Evolutionary conservation across 2,797 vertebrate genomes (phyloP).

Genomic region (Sebastiscus albofasciatus): DNA sequence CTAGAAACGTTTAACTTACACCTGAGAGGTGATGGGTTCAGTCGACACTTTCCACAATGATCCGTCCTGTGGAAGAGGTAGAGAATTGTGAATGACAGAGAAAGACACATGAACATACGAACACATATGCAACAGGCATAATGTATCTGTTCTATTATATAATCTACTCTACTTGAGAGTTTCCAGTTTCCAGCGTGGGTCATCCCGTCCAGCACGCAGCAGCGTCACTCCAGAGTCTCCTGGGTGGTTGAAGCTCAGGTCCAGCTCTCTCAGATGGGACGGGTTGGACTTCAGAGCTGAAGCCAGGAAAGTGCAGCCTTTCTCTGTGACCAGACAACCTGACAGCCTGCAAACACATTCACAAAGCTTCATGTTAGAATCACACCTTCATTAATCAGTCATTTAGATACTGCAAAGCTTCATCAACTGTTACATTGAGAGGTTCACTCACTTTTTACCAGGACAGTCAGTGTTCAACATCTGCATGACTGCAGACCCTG

Average conservation of each 20-base stretch:
- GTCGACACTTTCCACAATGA: conserved; percentile 17
- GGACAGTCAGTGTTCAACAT: background rate
- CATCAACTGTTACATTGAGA: no score
- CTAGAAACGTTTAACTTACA: conserved; percentile 23
- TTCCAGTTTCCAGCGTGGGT: conserved; percentile 5
- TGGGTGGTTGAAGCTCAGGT: conserved; percentile 47
- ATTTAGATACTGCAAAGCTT: no score
- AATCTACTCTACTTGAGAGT: conserved; percentile 15
- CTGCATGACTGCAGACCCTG: background rate
- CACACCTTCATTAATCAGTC: background rate
- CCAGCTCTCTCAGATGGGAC: conserved; percentile 35
- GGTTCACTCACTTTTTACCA: no score
- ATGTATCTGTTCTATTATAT: background rate
- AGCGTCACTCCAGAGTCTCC: background rate
- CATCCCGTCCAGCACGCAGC: background rate
- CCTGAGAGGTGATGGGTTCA: conserved; percentile 18
- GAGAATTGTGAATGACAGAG: background rate
- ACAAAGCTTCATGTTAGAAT: background rate
- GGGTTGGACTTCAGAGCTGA: conserved; percentile 21
- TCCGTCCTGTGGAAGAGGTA: conserved; percentile 12
- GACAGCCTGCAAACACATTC: conserved; percentile 16
- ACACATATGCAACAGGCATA: no score
- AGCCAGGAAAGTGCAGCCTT: conserved; percentile 5
- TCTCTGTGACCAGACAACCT: conserved; percentile 20
- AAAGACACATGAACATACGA: background rate